A percentile compares a stretch with the other conserved stretches of the same genome.
Conservation (phyloP, 2,888 invertebrate species). For the Eubasilissa splendida region DNA sequence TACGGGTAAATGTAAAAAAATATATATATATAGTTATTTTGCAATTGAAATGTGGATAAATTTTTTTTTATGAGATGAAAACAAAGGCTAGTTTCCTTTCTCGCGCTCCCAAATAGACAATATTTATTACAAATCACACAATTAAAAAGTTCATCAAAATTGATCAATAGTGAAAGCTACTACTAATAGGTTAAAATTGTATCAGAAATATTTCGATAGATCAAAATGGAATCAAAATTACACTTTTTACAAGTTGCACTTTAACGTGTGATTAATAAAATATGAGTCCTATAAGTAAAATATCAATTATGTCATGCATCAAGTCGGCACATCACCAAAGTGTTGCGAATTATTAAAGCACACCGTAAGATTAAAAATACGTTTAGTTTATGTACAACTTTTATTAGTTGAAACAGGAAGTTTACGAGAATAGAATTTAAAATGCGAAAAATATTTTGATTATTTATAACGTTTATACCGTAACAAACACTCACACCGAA, state of each 20-base stretch:
- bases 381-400: conserved; percentile 23
- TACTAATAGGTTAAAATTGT: too few relatives aligned
- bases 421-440: conserved; percentile 25
- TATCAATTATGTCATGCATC: background rate
- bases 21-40: too few relatives aligned
- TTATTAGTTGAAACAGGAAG: conserved; percentile 18
- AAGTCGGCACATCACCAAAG: background rate
- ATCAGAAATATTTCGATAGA: background rate
- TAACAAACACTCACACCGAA: conserved; percentile 6
- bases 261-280: conserved; percentile 16
- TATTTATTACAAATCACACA: too few relatives aligned
- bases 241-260: conserved; percentile 4
- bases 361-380: background rate
- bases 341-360: conserved; percentile 17
- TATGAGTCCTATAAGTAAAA: conserved; percentile 8
- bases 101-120: too few relatives aligned
- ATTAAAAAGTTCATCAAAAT: too few relatives aligned
- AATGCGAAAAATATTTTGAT: conserved; percentile 23
- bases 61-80: too few relatives aligned
- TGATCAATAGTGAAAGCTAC: too few relatives aligned
- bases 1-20: too few relatives aligned
- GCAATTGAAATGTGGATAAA: too few relatives aligned
- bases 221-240: conserved; percentile 5
- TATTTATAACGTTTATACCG: conserved; percentile 20
- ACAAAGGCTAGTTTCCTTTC: too few relatives aligned